A percentile compares a stretch with the other conserved stretches of the same genome.
Conservation (phyloP, 1,140 invertebrate genomes). For the Pachyrhynchus sulphureomaculatus region DNA sequence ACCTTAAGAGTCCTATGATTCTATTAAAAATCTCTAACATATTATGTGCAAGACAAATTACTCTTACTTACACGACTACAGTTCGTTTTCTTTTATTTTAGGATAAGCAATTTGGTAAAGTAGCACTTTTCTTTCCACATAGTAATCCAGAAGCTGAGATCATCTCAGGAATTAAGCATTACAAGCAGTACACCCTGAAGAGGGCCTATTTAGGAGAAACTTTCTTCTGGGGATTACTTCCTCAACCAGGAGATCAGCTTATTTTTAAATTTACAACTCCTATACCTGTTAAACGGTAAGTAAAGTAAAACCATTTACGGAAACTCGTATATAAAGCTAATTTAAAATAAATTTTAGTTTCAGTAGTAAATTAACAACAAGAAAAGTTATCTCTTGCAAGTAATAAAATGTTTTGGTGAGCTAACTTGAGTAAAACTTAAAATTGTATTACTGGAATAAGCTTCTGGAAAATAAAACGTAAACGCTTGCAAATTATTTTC, state of each 20-base stretch:
- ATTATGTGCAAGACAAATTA: too few species aligned
- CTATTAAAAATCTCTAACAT: too few species aligned
- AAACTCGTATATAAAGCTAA: background rate
- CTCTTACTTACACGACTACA: too few species aligned
- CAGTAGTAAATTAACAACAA: too few species aligned
- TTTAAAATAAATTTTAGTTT: too few species aligned
- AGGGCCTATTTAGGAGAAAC: slow-evolving; percentile 86
- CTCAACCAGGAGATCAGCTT: slow-evolving; percentile 79
- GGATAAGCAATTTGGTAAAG: slow-evolving; percentile 92
- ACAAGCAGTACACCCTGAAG: slow-evolving; percentile 79
- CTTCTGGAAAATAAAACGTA: too few species aligned
- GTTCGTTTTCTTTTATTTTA: slow-evolving; percentile 57
- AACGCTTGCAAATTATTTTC: too few species aligned
- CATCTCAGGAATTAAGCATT: slow-evolving; percentile 77
- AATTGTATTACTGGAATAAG: too few species aligned
- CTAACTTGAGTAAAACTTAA: too few species aligned
- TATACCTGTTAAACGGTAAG: slow-evolving; percentile 73
- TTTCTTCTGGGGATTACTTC: slow-evolving; percentile 91
- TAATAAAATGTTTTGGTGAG: too few species aligned
- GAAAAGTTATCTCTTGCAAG: too few species aligned
- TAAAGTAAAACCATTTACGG: background rate
- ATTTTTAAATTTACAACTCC: slow-evolving; percentile 81
- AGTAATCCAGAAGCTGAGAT: slow-evolving; percentile 77
- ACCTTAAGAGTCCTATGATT: too few species aligned
- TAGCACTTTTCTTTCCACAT: slow-evolving; percentile 78